Evolutionary conservation across 2,888 invertebrate genomes (phyloP).

Genomic region (Digitonthophagus gazella): DNA sequence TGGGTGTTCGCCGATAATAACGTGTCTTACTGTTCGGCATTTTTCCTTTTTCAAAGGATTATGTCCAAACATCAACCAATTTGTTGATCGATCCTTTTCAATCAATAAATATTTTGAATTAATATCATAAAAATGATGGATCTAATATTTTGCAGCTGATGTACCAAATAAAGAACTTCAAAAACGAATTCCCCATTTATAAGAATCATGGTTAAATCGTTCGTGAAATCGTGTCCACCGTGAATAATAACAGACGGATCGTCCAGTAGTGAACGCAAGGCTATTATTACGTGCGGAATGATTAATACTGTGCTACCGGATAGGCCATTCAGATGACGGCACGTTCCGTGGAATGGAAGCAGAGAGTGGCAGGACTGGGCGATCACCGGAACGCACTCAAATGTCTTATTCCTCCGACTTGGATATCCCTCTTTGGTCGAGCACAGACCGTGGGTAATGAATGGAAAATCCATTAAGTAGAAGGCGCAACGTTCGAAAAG

Average conservation of each 20-base stretch:
- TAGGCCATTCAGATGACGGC: slow-evolving; percentile 3
- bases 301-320: slow-evolving; percentile 15
- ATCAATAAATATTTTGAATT: no score
- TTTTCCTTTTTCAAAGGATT: neutral
- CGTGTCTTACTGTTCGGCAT: neutral
- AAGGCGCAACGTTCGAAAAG: no score
- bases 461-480: neutral
- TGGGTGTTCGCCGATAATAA: neutral
- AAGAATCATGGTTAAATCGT: neutral
- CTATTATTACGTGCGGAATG: slow-evolving; percentile 15
- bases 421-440: neutral
- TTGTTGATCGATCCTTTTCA: neutral
- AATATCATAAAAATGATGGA: no score
- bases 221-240: neutral
- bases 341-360: neutral
- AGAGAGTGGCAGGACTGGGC: neutral
- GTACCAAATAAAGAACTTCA: neutral
- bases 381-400: neutral
- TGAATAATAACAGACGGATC: neutral
- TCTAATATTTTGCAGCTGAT: neutral
- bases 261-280: neutral
- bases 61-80: neutral
- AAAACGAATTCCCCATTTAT: neutral
- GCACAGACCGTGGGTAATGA: neutral
- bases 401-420: neutral